Percentiles rank a stretch among this genome's conserved stretches.
Evolutionary conservation across 2,888 invertebrate species (phyloP).

Genomic region (Archaeoteleia sp.): DNA sequence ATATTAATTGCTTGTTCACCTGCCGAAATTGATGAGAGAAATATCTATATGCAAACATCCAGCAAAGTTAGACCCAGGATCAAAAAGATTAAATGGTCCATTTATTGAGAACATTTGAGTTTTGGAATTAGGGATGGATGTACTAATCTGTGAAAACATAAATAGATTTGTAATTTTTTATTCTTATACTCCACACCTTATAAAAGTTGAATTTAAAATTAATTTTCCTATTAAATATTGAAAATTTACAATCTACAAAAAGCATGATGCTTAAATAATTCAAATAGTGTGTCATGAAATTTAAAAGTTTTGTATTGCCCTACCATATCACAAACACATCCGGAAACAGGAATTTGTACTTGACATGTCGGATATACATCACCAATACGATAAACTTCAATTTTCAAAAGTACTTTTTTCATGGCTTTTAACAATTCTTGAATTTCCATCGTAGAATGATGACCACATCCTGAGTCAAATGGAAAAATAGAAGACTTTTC

Average conservation of each 20-base stretch:
- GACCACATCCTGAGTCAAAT: slow-evolving; percentile 50
- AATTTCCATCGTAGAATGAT: slow-evolving; percentile 47
- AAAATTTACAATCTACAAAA: slow-evolving; percentile 39
- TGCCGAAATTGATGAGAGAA: no score
- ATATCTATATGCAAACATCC: no score
- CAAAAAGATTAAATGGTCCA: no score
- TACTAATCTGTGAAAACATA: no score
- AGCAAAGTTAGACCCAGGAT: no score
- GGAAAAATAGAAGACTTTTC: slow-evolving; percentile 10
- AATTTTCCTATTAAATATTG: no score
- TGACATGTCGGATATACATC: slow-evolving; percentile 57
- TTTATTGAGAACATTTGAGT: no score
- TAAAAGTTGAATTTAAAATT: no score
- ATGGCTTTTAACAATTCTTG: slow-evolving; percentile 42
- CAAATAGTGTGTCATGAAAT: background rate
- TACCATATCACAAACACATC: slow-evolving; percentile 59
- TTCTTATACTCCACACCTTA: no score
- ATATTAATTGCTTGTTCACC: no score
- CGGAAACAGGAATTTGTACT: slow-evolving; percentile 42
- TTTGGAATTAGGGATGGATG: no score
- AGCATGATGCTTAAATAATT: background rate
- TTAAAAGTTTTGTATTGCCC: slow-evolving; percentile 5
- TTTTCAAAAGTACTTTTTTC: slow-evolving; percentile 42
- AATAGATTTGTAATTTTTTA: no score
- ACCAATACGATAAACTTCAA: slow-evolving; percentile 52